Evolutionary conservation across 2,888 invertebrate species (phyloP).

Genomic region (Hoplodrina blanda): DNA sequence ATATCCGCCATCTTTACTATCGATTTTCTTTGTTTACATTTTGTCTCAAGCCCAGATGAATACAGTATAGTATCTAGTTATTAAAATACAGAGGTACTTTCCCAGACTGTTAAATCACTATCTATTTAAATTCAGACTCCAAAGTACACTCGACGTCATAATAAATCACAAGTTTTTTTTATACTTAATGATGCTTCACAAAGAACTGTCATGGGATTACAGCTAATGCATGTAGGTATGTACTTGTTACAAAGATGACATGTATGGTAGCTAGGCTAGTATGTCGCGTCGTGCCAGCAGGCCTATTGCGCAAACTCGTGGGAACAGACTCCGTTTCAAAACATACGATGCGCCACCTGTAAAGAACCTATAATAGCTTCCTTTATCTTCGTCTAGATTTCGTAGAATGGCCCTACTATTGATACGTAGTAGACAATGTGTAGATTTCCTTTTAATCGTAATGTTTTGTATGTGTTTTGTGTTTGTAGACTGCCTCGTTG

Average conservation of each 20-base stretch:
- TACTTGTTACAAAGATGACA: slow-evolving; percentile 57
- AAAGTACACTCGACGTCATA: neutral
- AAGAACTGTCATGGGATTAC: slow-evolving; percentile 10
- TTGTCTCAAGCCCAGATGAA: too few relatives aligned
- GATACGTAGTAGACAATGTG: neutral
- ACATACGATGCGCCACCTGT: slow-evolving; percentile 68
- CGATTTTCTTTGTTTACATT: too few relatives aligned
- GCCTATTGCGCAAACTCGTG: slow-evolving; percentile 70
- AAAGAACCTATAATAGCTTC: slow-evolving; percentile 72
- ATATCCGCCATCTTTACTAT: too few relatives aligned
- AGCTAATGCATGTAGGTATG: slow-evolving; percentile 26
- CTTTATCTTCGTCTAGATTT: slow-evolving; percentile 65
- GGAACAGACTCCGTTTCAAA: slow-evolving; percentile 71
- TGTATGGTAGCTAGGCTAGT: slow-evolving; percentile 32
- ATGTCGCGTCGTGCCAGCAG: slow-evolving; percentile 46
- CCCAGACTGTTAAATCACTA: too few relatives aligned
- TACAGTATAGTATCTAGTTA: too few relatives aligned
- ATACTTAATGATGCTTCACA: neutral
- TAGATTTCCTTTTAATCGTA: neutral
- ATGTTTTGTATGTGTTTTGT: too few relatives aligned
- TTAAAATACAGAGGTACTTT: too few relatives aligned
- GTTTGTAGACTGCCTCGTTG: too few relatives aligned
- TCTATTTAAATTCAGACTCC: too few relatives aligned
- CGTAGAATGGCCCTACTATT: slow-evolving; percentile 21
- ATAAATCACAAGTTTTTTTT: slow-evolving; percentile 21